phyloP scores from a whole-genome alignment of 2,888 invertebrate species.

The Onchidella celtica region DNA sequence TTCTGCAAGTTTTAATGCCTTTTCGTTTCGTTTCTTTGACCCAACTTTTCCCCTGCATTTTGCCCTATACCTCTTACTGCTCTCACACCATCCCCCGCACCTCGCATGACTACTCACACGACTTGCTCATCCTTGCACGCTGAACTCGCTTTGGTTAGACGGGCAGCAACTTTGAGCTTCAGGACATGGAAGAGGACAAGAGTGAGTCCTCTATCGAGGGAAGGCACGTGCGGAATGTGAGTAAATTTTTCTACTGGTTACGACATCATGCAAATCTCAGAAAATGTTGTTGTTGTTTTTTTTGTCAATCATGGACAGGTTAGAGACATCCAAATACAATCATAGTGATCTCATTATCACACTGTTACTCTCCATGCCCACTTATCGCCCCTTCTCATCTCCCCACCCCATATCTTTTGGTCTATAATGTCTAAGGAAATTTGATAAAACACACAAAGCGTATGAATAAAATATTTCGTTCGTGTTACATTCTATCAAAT shows the following conservation, averaged over 20 bases:
- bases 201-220: slow-evolving; percentile 39
- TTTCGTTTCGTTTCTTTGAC: neutral
- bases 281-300: too few relatives aligned
- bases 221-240: slow-evolving; percentile 24
- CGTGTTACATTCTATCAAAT: too few relatives aligned
- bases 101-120: neutral
- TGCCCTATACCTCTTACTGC: neutral
- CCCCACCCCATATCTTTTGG: too few relatives aligned
- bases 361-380: too few relatives aligned
- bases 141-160: slow-evolving; percentile 18
- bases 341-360: too few relatives aligned
- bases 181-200: slow-evolving; percentile 21
- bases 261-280: too few relatives aligned
- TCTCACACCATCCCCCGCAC: neutral
- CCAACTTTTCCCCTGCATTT: neutral
- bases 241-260: neutral
- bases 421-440: too few relatives aligned
- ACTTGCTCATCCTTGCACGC: neutral
- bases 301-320: too few relatives aligned
- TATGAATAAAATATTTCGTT: too few relatives aligned
- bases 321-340: too few relatives aligned
- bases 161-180: slow-evolving; percentile 39
- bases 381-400: too few relatives aligned
- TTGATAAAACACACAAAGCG: too few relatives aligned
- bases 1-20: neutral